These are phyloP conservation scores for Amphimallon solstitiale DNA, from an alignment of 2,888 invertebrate genomes.

Conservation along the genomic window DNA sequence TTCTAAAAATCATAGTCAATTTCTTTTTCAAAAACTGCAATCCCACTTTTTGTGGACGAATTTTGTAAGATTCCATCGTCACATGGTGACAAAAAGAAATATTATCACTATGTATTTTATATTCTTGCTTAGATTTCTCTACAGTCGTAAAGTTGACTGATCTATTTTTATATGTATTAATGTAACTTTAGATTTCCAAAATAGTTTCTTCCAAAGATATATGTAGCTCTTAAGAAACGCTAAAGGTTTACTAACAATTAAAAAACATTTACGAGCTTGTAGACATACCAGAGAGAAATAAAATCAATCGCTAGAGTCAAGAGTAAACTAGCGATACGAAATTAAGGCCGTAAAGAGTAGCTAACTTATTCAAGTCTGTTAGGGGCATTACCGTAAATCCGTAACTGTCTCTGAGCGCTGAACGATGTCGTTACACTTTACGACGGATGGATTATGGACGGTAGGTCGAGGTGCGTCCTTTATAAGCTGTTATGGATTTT, in stretches of 20 bases:
- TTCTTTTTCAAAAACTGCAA: too few relatives aligned
- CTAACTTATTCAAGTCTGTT: slow-evolving; percentile 57
- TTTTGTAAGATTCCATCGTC: too few relatives aligned
- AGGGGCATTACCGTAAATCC: slow-evolving; percentile 58
- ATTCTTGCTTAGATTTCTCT: too few relatives aligned
- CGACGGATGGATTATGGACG: slow-evolving; percentile 54
- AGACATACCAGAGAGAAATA: not conserved
- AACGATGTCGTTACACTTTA: slow-evolving; percentile 59
- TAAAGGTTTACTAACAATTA: not conserved
- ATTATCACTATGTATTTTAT: too few relatives aligned
- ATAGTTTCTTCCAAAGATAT: too few relatives aligned
- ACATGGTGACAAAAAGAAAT: too few relatives aligned
- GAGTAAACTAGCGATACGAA: slow-evolving; percentile 42
- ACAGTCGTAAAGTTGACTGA: too few relatives aligned
- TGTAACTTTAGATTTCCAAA: too few relatives aligned
- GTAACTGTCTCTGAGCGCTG: slow-evolving; percentile 56
- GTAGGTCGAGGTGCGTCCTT: slow-evolving; percentile 36
- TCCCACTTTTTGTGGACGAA: too few relatives aligned
- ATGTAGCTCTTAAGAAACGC: too few relatives aligned
- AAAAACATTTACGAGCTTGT: not conserved
- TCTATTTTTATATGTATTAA: too few relatives aligned
- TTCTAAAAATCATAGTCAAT: too few relatives aligned
- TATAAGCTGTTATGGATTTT: slow-evolving; percentile 40
- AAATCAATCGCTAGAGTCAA: slow-evolving; percentile 25
- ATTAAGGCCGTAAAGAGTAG: slow-evolving; percentile 53